Evolutionary conservation across 2,888 invertebrate species (phyloP).

Genomic region (Corbicula japonica): DNA sequence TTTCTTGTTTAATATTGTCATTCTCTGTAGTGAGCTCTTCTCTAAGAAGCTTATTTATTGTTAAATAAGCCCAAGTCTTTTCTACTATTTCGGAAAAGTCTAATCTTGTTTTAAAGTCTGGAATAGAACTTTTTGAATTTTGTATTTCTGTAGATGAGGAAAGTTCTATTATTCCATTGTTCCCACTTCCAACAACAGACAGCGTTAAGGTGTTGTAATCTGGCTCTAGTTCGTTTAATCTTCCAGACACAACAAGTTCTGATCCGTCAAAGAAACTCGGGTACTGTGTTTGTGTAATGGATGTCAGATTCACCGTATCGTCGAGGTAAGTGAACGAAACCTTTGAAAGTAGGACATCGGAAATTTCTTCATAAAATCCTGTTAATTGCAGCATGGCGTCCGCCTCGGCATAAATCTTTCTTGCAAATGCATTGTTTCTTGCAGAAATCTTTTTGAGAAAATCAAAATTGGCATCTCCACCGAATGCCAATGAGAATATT

Average conservation of each 20-base stretch:
- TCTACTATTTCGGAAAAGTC: constrained; percentile 71
- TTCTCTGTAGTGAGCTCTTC: constrained; percentile 69
- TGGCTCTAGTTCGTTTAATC: constrained; percentile 55
- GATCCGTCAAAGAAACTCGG: constrained; percentile 75
- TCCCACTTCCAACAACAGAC: constrained; percentile 58
- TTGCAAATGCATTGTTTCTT: constrained; percentile 91
- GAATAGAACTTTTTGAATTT: constrained; percentile 18
- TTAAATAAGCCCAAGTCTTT: constrained; percentile 80
- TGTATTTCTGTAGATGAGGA: constrained; percentile 55
- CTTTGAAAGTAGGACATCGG: constrained; percentile 90
- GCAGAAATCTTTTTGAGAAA: constrained; percentile 90
- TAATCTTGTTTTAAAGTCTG: constrained; percentile 56
- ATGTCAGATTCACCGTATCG: constrained; percentile 67
- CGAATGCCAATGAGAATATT: constrained; percentile 91
- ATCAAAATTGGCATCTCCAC: constrained; percentile 90
- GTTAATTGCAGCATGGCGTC: constrained; percentile 91
- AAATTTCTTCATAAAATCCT: constrained; percentile 89
- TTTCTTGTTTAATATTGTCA: constrained; percentile 57
- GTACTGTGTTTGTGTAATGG: constrained; percentile 72
- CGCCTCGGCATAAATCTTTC: constrained; percentile 91
- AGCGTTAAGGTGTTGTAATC: constrained; percentile 62
- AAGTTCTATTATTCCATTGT: constrained; percentile 65
- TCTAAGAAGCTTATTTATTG: constrained; percentile 76
- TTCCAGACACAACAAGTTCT: constrained; percentile 77
- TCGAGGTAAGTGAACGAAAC: constrained; percentile 86